Evolutionary conservation across 2,113 vertebrate genomes (phyloP).

Genomic region (Trachemys scripta): DNA sequence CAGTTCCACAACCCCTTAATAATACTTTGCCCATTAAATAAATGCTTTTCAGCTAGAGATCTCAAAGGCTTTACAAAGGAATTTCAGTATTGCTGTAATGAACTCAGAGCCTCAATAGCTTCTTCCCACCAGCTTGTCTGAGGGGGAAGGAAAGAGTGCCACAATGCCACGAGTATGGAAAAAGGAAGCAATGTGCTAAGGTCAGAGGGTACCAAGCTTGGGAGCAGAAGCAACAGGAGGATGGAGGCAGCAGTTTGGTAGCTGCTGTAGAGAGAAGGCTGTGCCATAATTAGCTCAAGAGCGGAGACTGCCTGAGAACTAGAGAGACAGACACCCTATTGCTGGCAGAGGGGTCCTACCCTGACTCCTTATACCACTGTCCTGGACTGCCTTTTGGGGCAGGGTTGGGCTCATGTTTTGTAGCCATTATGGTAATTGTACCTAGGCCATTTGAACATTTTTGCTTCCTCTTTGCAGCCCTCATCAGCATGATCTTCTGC

Average conservation of each 20-base stretch:
- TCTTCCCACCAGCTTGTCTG: too few relatives aligned
- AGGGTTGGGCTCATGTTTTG: neutral
- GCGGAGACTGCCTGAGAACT: neutral
- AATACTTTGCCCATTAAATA: neutral
- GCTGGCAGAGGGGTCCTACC: neutral
- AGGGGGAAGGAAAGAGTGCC: neutral
- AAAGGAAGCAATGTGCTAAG: neutral
- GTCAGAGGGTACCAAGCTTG: neutral
- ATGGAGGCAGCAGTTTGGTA: rapidly evolving
- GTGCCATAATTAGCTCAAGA: rapidly evolving
- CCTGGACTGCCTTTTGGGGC: slow-evolving; percentile 37
- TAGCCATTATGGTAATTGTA: slow-evolving; percentile 45
- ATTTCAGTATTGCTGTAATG: neutral
- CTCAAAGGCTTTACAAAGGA: neutral
- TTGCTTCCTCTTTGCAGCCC: slow-evolving; percentile 52
- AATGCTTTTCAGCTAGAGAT: neutral
- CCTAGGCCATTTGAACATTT: neutral
- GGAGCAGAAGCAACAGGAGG: rapidly evolving
- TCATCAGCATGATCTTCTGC: slow-evolving; percentile 58
- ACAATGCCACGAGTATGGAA: rapidly evolving
- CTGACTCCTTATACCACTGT: slow-evolving; percentile 52
- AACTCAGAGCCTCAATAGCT: neutral
- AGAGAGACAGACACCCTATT: neutral
- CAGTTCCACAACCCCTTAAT: neutral
- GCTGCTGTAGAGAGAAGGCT: neutral